Conservation (phyloP, 2,113 vertebrate genomes). For the Agelaius phoeniceus region DNA sequence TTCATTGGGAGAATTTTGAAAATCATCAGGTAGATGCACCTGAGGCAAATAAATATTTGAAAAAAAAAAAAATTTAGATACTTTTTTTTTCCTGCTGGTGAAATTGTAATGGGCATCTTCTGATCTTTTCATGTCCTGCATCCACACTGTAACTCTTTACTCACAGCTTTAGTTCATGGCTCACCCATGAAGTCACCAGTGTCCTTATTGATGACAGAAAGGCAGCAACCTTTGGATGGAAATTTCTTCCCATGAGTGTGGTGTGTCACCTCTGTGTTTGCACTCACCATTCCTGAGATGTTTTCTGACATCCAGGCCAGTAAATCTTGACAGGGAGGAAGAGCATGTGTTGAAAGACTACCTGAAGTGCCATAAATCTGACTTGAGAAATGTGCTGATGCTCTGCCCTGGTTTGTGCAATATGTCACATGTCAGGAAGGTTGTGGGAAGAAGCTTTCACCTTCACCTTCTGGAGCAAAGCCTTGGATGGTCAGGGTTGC, state of each 20-base stretch:
- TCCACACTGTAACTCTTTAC: not conserved
- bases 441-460: not conserved
- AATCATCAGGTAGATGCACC: not conserved
- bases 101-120: not conserved
- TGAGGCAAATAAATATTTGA: not conserved
- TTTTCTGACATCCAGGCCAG: not conserved
- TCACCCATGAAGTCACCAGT: not conserved
- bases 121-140: not conserved
- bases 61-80: not conserved
- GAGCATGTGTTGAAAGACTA: not conserved
- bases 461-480: not conserved
- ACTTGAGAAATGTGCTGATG: not conserved
- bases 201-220: not conserved
- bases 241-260: not conserved
- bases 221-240: not conserved
- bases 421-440: not conserved
- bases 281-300: rapidly evolving
- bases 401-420: not conserved
- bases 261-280: not conserved
- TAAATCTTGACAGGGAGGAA: not conserved
- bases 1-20: not conserved
- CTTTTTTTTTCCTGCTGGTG: not conserved
- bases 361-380: not conserved
- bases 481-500: not conserved
- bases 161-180: not conserved